These are phyloP conservation scores for Enteromius anoplus DNA, from an alignment of 2,797 vertebrate genomes.

Conservation along the genomic window DNA sequence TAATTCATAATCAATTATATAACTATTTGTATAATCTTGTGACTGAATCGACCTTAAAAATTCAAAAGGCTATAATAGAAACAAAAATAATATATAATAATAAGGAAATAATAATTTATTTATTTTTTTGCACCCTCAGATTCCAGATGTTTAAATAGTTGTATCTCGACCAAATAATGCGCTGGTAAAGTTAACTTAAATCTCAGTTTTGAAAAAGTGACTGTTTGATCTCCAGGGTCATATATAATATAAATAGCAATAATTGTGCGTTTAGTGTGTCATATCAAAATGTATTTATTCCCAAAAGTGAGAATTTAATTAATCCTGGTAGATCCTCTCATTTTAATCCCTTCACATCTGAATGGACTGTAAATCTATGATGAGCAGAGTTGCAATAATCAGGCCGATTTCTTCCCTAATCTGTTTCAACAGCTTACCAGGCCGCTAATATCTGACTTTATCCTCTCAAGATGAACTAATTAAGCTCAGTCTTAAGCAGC, in stretches of 20 bases:
- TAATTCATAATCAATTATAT: background rate
- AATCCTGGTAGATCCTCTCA: constrained; percentile 8
- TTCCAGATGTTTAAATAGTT: background rate
- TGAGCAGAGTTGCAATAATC: constrained; percentile 38
- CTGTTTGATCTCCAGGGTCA: background rate
- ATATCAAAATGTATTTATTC: background rate
- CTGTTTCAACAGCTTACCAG: constrained; percentile 47
- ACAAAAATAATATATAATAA: background rate
- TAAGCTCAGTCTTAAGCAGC: constrained; percentile 28
- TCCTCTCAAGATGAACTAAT: constrained; percentile 48
- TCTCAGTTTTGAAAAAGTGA: background rate
- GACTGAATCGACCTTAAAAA: background rate
- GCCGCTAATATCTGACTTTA: constrained; percentile 38
- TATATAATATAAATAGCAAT: background rate
- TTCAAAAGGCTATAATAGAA: background rate
- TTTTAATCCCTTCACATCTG: constrained; percentile 22
- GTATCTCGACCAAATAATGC: background rate
- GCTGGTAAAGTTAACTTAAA: background rate
- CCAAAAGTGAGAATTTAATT: constrained; percentile 10
- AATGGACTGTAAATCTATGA: constrained; percentile 26
- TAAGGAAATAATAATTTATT: too few species aligned
- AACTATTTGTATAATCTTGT: background rate
- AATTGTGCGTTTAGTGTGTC: background rate
- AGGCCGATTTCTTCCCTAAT: constrained; percentile 39
- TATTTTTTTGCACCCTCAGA: background rate